Base-by-base conservation (phyloP, 2,113 vertebrate genomes). In the Corythornis cristatus region DNA sequence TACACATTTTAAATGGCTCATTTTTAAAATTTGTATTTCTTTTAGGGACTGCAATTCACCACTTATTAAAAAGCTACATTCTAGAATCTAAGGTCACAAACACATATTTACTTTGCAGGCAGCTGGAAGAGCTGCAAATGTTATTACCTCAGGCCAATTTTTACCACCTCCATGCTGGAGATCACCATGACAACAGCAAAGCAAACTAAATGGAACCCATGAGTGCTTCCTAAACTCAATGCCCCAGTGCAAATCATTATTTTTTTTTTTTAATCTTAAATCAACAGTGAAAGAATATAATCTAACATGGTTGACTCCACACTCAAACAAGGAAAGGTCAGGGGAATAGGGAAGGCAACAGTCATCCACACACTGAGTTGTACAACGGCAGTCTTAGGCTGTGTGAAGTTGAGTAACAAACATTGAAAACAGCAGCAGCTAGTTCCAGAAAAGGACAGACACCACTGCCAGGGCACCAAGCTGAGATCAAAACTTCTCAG, bases 181-280 rank as follows among this genome's bases (percentile, higher is more conserved):
- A 76, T 95, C 67, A 89, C 94, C 85, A 89, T 91, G 91, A 93
- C 93, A 89, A 96, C 87, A 80, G 71, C 42, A 83, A 91, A 83
- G 56, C 2, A 2, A 93, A 93, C 31, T 65, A 73, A 91, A 89
- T 54, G 57, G 66, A 95, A 35, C 48, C 74, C 53, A 68, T 0
- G 0, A 73, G 31, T 46, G 42, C 54, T 88, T 93, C 64, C 74
- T 46, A 93, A 66, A 89, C 31, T 80, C 54, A 70, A 40, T 1
- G 17, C 21, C 60, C n/a, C 42, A 73, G 0, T 62, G 54, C 37
- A 91, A 82, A 89, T 35, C 16, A 9, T 35, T 58, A 51, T 80
- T 50, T 56, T 35, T 68, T 83, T 68, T 83, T 54, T 56, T n/a
- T 0, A 58, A 64, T 86, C 62, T 85, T 89, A 88, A 94, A 89